These are phyloP conservation scores for Dinoponera quadriceps DNA, from an alignment of 1,140 invertebrate species.

Conservation along the genomic window DNA sequence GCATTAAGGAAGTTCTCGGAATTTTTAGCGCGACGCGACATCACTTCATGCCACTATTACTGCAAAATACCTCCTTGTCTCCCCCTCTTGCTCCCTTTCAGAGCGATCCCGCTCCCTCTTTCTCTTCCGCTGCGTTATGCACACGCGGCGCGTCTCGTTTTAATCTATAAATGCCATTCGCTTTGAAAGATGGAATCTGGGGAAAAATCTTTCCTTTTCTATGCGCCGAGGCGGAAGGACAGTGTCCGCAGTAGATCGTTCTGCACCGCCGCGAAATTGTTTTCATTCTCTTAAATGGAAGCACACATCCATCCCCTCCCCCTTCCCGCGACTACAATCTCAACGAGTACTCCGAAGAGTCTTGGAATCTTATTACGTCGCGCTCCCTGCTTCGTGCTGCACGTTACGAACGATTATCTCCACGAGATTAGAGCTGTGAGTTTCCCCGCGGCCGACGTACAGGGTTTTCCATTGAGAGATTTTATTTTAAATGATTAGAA, in stretches of 20 bases:
- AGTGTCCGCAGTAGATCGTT: slow-evolving; percentile 39
- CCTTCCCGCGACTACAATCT: slow-evolving; percentile 38
- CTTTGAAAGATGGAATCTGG: background rate
- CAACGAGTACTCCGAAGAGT: slow-evolving; percentile 37
- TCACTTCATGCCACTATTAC: slow-evolving; percentile 2
- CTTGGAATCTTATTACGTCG: slow-evolving; percentile 27
- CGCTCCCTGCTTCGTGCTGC: background rate
- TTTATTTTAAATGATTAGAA: too few relatives aligned
- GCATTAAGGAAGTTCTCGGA: background rate
- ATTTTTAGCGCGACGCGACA: slow-evolving; percentile 4
- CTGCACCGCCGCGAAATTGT: slow-evolving; percentile 43
- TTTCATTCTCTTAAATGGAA: slow-evolving; percentile 58
- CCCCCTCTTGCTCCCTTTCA: background rate
- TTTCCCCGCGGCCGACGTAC: background rate
- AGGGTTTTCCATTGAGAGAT: too few relatives aligned
- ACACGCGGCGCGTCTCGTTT: slow-evolving; percentile 17
- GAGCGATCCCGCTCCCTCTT: background rate
- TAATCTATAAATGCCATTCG: slow-evolving; percentile 50
- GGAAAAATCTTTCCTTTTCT: slow-evolving; percentile 16
- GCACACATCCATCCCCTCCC: slow-evolving; percentile 1
- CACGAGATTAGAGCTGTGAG: slow-evolving; percentile 15
- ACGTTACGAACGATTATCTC: slow-evolving; percentile 24
- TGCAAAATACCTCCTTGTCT: background rate
- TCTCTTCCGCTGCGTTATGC: background rate
- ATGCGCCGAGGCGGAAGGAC: background rate